phyloP scores from a whole-genome alignment of 2,888 invertebrate genomes.

The Sarcophaga subvicina region DNA sequence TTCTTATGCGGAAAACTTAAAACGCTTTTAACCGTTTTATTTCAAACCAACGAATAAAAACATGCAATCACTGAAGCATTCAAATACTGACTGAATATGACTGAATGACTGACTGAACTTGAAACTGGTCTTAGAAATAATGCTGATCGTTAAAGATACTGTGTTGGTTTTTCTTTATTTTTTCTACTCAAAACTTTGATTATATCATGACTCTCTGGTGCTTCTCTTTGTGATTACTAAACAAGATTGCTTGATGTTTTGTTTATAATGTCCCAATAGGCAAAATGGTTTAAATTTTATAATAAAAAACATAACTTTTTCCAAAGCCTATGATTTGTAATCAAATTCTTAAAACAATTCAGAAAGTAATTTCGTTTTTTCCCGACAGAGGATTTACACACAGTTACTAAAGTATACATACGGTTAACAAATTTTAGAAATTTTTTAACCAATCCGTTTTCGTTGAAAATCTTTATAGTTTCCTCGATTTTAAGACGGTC shows the following conservation, averaged over 20 bases:
- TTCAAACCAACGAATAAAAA: not conserved
- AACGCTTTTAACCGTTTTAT: slow-evolving; percentile 26
- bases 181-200: slow-evolving; percentile 38
- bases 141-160: slow-evolving; percentile 28
- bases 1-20: slow-evolving; percentile 12
- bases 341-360: no score
- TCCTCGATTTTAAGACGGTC: no score
- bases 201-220: slow-evolving; percentile 39
- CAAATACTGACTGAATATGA: slow-evolving; percentile 53
- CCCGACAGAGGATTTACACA: no score
- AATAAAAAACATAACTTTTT: no score
- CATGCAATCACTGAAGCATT: slow-evolving; percentile 57
- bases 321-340: no score
- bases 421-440: no score
- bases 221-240: slow-evolving; percentile 22
- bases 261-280: slow-evolving; percentile 45
- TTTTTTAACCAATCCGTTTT: no score
- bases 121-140: slow-evolving; percentile 65
- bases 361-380: no score
- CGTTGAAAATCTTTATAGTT: no score
- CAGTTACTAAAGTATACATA: no score
- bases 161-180: not conserved
- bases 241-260: slow-evolving; percentile 19
- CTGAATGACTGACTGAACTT: slow-evolving; percentile 58
- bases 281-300: not conserved